phyloP scores from a whole-genome alignment of 2,113 vertebrate genomes.

The Menura novaehollandiae region DNA sequence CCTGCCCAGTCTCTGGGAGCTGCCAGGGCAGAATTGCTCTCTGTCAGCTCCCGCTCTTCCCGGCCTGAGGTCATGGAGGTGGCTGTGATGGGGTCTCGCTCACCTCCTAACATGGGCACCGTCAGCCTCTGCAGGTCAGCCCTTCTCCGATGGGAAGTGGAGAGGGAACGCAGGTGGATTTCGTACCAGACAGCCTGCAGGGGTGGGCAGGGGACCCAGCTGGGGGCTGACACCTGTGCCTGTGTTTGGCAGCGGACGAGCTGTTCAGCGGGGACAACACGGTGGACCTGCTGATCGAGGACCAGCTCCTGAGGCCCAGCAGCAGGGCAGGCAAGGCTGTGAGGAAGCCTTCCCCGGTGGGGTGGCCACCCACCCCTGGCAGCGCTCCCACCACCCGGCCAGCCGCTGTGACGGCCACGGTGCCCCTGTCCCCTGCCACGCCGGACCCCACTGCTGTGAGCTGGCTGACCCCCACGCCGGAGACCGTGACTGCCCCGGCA shows the following conservation, averaged over 20 bases:
- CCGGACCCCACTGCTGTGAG: background rate
- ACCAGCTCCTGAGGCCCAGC: constrained; percentile 86
- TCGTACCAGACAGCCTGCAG: background rate
- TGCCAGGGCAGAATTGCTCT: background rate
- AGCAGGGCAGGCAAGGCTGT: background rate
- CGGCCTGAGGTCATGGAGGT: background rate
- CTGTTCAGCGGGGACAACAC: constrained; percentile 85
- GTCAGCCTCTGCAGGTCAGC: background rate
- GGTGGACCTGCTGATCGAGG: constrained; percentile 82
- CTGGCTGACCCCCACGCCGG: background rate
- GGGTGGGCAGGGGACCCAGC: background rate
- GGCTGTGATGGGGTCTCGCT: background rate
- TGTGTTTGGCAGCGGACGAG: constrained; percentile 80
- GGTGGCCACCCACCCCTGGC: background rate
- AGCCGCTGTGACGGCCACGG: background rate
- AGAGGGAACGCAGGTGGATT: background rate
- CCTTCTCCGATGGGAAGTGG: background rate
- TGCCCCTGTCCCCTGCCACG: background rate
- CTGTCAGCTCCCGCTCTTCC: accelerated
- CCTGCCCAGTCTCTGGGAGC: background rate
- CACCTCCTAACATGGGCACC: background rate
- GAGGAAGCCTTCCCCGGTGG: constrained; percentile 33
- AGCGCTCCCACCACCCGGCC: background rate
- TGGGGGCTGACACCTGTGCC: background rate
- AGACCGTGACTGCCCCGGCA: accelerated